A percentile compares a stretch with the other conserved stretches of the same genome.
These are phyloP conservation scores for Drosophila sproati DNA, from an alignment of 1,140 invertebrate species.

Conservation along the genomic window DNA sequence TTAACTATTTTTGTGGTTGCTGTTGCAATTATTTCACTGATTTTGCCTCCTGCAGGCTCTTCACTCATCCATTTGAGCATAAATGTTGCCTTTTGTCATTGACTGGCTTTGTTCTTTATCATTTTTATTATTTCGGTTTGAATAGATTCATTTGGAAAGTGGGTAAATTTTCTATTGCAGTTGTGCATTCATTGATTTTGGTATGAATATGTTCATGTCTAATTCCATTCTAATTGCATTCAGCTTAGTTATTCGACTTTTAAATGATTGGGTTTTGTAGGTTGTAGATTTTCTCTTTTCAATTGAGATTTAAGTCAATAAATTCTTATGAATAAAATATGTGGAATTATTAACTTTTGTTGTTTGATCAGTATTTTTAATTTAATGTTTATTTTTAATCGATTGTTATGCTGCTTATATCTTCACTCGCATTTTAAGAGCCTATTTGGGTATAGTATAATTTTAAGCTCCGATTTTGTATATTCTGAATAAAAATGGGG, in stretches of 20 bases:
- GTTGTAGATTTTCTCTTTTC: neutral
- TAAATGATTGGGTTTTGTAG: neutral
- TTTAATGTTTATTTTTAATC: too few relatives aligned
- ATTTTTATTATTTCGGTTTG: neutral
- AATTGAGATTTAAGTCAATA: neutral
- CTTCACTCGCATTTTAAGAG: too few relatives aligned
- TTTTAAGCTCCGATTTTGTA: too few relatives aligned
- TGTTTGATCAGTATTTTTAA: too few relatives aligned
- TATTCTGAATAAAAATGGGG: too few relatives aligned
- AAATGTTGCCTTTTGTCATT: conserved; percentile 39
- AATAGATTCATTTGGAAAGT: conserved; percentile 16
- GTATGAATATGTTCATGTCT: neutral
- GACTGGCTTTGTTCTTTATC: conserved; percentile 22
- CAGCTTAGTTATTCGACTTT: neutral
- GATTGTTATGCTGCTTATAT: too few relatives aligned
- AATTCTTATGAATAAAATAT: too few relatives aligned
- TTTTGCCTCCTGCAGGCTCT: conserved; percentile 11
- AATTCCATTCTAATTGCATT: neutral
- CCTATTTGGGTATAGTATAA: too few relatives aligned
- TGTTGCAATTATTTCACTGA: conserved; percentile 12
- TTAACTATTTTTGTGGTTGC: conserved; percentile 23
- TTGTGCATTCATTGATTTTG: conserved; percentile 17
- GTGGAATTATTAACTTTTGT: too few relatives aligned
- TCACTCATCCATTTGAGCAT: conserved; percentile 4
- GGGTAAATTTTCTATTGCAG: conserved; percentile 10